Base-by-base conservation (phyloP, 2,888 invertebrate species). In the Agrilus biguttatus region DNA sequence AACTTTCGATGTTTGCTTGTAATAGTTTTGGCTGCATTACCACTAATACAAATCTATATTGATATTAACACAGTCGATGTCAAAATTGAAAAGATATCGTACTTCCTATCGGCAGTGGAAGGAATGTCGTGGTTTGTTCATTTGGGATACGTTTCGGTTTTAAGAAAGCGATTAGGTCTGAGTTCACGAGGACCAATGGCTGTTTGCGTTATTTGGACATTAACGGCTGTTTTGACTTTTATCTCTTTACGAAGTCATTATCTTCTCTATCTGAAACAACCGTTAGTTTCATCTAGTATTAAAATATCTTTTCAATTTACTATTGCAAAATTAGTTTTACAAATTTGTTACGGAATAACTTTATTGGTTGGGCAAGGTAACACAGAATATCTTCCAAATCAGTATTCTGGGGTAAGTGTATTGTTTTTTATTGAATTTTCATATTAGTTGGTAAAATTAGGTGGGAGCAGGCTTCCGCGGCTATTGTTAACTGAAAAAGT, bases 61-160 rank as follows among this genome's bases (percentile, higher is more conserved):
- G 73, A 73, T 57, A 63, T 80, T 49, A 73, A 73, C 33, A 69
- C 67, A 48, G 60, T 62, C 39, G 58, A 68, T 36, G 65, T 68
- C 49, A 57, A 64, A 42, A 64, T 78, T 45, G 72, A 72, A 55
- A 76, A 81, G 8, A 72, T 82, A 42, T 83, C 86, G 61, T 80
- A 83, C 57, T 72, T 88, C 36, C 67, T 79, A 37, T 75, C 78
- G 19, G 78, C 79, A 36, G 73, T 82, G 4, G 75, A 86, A 59
- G 78, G 79, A 50, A 63, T 88, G 38, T 73, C 84, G 38, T 92
- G 92, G 92, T 67, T 83, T 41, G 72, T 87, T 14, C 91, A 93
- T 65, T 77, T 84, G 53, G 76, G 82, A 49, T 85, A 81, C 62
- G 73, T 76, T 53, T 66, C 85, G 51, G 77, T 80, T 4, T 63